Base-by-base conservation (phyloP, 1,140 invertebrate genomes). In the Heliconius nattereri region DNA sequence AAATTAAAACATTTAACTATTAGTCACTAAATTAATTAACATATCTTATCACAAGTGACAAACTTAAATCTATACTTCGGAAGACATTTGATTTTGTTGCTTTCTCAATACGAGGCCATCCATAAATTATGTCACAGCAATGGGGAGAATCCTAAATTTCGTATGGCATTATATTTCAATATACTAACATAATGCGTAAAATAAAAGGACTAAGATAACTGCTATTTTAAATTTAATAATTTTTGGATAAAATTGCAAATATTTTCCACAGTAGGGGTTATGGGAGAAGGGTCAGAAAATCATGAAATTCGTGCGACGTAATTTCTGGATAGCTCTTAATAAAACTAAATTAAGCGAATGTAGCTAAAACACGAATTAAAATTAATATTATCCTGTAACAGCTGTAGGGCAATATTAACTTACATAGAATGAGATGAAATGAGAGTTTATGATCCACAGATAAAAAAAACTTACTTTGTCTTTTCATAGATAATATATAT, bases 1-100 rank as follows among this genome's bases (percentile, higher is more conserved):
- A 13, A 66, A 66, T 6, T 26, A 3, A 29, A 66, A 26, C 13
- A 66, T 26, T 66, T 66, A 23, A 26, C 23, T 66, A 66, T 26
- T 66, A 66, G 26, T 66, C 13, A 26, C 60, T 66, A 66, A 29
- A 57, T 23, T 49, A 20, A 71, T 37, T 76, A 76, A 66, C 37
- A 23, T 70, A 80, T 73, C 78, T 76, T 73, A 80, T 80, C 78
- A 80, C 78, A 78, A 57, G 52, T 57, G 35, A 78, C 26, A 66
- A 76, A 75, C 57, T 78, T 74, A 45, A 66, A 35, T 16, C 54
- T 66, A 75, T 26, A 26, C 11, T 74, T 45, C 35, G 80, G 80
- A 81, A 81, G 80, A 81, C 82, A 26, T 82, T 76, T 73, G 78
- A 82, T 82, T 82, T 82, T 82, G 75, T 77, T 79, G 81, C 75